Percentiles rank a stretch among this genome's conserved stretches.
phyloP scores from a whole-genome alignment of 2,797 vertebrate genomes.

The Chelidonichthys spinosus region DNA sequence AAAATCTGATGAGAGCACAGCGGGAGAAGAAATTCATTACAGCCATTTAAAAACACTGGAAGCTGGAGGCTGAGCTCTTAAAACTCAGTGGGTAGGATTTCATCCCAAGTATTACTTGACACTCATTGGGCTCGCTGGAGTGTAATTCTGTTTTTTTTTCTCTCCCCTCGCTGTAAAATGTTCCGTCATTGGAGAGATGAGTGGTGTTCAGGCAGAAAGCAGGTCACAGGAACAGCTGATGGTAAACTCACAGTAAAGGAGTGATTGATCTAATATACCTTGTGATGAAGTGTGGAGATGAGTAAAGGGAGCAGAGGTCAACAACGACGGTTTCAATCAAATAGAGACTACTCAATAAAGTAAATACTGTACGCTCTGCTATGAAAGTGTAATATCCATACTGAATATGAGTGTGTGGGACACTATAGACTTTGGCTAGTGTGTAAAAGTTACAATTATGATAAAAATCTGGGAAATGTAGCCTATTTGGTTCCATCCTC shows the following conservation, averaged over 20 bases:
- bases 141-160: background rate
- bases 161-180: background rate
- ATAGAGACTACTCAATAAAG: no score
- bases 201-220: conserved; percentile 8
- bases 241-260: conserved; percentile 21
- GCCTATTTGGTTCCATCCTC: no score
- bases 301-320: background rate
- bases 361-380: no score
- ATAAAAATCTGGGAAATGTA: no score
- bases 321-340: background rate
- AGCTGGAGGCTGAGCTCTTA: conserved; percentile 23
- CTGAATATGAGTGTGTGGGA: no score
- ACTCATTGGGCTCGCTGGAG: conserved; percentile 11
- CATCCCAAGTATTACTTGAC: conserved; percentile 19
- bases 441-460: no score
- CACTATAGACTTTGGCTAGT: no score
- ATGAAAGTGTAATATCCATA: no score
- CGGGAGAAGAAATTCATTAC: conserved; percentile 19
- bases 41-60: background rate
- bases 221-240: background rate
- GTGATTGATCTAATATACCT: background rate
- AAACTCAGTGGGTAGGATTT: conserved; percentile 24
- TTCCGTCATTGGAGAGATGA: conserved; percentile 25
- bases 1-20: conserved; percentile 15
- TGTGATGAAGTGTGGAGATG: background rate